Conservation (phyloP, 1,140 invertebrate species). For the Drosophila littoralis region DNA sequence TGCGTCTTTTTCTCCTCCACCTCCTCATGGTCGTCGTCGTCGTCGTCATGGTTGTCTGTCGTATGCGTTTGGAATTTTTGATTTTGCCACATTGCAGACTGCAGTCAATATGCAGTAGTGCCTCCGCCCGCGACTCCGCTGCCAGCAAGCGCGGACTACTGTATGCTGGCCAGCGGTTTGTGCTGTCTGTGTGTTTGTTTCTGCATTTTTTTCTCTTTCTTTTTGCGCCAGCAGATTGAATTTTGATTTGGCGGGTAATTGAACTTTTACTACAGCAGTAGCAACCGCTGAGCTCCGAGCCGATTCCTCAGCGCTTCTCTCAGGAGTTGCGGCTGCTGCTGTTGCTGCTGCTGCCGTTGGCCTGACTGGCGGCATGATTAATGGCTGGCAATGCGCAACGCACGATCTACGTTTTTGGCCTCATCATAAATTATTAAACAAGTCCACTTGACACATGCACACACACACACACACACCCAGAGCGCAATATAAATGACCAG, state of each 20-base stretch:
- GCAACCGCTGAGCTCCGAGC: not conserved
- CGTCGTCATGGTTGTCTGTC: slow-evolving; percentile 77
- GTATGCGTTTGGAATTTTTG: slow-evolving; percentile 81
- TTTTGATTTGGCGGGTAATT: slow-evolving; percentile 82
- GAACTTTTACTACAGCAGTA: slow-evolving; percentile 77
- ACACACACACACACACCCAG: slow-evolving; percentile 35
- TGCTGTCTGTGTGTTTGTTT: slow-evolving; percentile 20
- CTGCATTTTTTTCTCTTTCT: slow-evolving; percentile 36
- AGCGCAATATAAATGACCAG: slow-evolving; percentile 77
- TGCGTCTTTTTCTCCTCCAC: slow-evolving; percentile 8
- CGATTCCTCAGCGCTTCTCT: slow-evolving; percentile 12
- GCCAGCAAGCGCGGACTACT: slow-evolving; percentile 38
- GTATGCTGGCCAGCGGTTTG: slow-evolving; percentile 43
- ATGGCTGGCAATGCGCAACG: slow-evolving; percentile 80
- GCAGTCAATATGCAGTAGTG: slow-evolving; percentile 66
- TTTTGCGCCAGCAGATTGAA: slow-evolving; percentile 72
- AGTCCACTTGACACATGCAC: slow-evolving; percentile 80
- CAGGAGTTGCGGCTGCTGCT: slow-evolving; percentile 1
- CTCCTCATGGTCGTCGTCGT: slow-evolving; percentile 11
- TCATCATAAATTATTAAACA: slow-evolving; percentile 82
- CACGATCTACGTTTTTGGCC: slow-evolving; percentile 81
- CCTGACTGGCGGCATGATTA: slow-evolving; percentile 69
- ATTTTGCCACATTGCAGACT: slow-evolving; percentile 78
- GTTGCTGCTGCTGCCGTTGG: slow-evolving; percentile 15
- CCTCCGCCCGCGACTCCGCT: not conserved